Conservation (phyloP, 2,113 vertebrate species). For the Mastomys natalensis region DNA sequence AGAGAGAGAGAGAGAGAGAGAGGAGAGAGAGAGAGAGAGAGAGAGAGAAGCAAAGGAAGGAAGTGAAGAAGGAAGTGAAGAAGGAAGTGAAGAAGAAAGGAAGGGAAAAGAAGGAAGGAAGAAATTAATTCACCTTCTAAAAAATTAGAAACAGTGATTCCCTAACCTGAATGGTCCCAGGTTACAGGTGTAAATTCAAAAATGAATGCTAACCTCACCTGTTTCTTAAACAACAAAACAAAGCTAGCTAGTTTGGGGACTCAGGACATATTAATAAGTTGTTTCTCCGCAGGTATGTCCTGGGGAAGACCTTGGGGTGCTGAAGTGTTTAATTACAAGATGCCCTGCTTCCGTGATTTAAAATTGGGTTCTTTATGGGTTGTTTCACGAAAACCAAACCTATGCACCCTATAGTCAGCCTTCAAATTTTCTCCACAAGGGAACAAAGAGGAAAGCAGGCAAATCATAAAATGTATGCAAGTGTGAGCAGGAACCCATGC, state of each 20-base stretch:
- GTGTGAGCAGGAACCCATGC: not conserved
- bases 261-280: not conserved
- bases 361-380: conserved; percentile 17
- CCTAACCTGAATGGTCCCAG: conserved; percentile 34
- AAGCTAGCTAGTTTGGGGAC: conserved; percentile 44
- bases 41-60: too few species aligned
- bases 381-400: conserved; percentile 37
- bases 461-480: not conserved
- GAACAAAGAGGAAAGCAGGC: not conserved
- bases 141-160: not conserved
- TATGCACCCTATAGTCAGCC: not conserved
- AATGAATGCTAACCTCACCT: conserved; percentile 63
- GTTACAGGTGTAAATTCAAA: conserved; percentile 49
- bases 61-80: not conserved
- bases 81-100: too few species aligned
- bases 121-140: conserved; percentile 32
- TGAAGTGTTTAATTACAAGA: conserved; percentile 19
- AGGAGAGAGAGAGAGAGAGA: fast-evolving
- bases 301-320: conserved; percentile 41
- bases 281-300: conserved; percentile 60
- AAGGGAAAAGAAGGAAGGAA: not conserved
- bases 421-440: not conserved
- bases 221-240: conserved; percentile 50
- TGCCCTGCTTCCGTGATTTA: conserved; percentile 9
- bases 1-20: too few species aligned